Percentiles rank a stretch among this genome's conserved stretches.
phyloP scores from a whole-genome alignment of 2,113 vertebrate genomes.

The Oriolus oriolus region DNA sequence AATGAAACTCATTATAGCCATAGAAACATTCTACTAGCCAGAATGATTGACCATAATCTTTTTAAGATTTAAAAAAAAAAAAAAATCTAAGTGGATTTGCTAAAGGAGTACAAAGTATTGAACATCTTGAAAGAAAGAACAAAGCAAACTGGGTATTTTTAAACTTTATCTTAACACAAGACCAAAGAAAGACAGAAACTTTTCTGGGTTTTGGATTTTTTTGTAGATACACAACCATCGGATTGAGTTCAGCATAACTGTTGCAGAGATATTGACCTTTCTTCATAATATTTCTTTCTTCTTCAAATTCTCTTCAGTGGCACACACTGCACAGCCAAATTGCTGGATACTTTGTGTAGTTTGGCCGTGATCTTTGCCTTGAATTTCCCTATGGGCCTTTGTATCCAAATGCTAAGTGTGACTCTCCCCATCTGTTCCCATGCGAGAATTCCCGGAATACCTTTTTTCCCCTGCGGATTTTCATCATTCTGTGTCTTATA shows the following conservation, averaged over 20 bases:
- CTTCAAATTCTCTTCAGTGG: not conserved
- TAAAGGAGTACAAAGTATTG: not conserved
- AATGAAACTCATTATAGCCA: not conserved
- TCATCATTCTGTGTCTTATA: not conserved
- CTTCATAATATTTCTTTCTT: not conserved
- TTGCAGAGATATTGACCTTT: not conserved
- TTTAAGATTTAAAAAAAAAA: not conserved
- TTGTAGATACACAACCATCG: not conserved
- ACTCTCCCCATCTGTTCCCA: not conserved
- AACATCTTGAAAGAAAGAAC: not conserved
- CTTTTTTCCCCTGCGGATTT: not conserved
- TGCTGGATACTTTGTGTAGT: not conserved
- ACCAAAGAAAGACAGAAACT: not conserved
- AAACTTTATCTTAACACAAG: not conserved
- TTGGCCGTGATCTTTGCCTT: not conserved
- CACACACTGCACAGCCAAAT: not conserved
- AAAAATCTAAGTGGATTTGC: not conserved
- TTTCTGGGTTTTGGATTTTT: rapidly evolving
- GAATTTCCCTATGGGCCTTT: not conserved
- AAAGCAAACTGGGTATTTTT: not conserved
- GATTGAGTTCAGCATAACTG: not conserved
- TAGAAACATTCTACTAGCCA: not conserved
- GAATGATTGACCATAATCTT: not conserved
- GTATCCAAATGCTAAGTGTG: not conserved
- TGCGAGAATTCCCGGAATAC: not conserved